Conservation (phyloP, 2,113 vertebrate species). For the Syngnathus floridae region DNA sequence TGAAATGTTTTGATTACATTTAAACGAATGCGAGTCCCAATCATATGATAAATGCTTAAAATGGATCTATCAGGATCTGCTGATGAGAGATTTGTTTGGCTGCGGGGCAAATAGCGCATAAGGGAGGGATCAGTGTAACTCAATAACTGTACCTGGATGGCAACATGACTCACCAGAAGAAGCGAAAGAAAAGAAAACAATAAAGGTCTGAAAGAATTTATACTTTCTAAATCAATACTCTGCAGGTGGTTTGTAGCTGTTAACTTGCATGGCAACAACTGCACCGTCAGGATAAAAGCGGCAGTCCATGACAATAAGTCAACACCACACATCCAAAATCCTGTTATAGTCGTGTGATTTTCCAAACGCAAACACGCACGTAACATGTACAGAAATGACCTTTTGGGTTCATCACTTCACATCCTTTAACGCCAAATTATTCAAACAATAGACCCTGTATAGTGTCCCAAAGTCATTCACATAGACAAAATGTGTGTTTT, state of each 20-base stretch:
- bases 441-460: not conserved
- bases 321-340: constrained; percentile 21
- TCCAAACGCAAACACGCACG: not conserved
- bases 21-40: constrained; percentile 39
- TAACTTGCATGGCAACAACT: constrained; percentile 47
- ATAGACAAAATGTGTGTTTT: not conserved
- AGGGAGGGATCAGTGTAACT: constrained; percentile 43
- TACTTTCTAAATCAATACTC: not conserved
- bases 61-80: constrained; percentile 48
- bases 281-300: constrained; percentile 58
- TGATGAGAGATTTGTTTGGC: constrained; percentile 45
- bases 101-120: constrained; percentile 49
- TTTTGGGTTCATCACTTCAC: not conserved
- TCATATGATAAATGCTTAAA: constrained; percentile 46
- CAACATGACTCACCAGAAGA: constrained; percentile 18
- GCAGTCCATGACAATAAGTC: constrained; percentile 12
- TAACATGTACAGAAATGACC: not conserved
- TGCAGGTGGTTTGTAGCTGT: constrained; percentile 29
- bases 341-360: constrained; percentile 9
- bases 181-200: not conserved
- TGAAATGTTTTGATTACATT: constrained; percentile 26
- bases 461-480: constrained; percentile 24
- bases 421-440: not conserved
- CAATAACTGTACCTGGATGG: constrained; percentile 29
- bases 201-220: not conserved